These are phyloP conservation scores for Pangasianodon gigas DNA, from an alignment of 2,113 vertebrate species.

Conservation along the genomic window DNA sequence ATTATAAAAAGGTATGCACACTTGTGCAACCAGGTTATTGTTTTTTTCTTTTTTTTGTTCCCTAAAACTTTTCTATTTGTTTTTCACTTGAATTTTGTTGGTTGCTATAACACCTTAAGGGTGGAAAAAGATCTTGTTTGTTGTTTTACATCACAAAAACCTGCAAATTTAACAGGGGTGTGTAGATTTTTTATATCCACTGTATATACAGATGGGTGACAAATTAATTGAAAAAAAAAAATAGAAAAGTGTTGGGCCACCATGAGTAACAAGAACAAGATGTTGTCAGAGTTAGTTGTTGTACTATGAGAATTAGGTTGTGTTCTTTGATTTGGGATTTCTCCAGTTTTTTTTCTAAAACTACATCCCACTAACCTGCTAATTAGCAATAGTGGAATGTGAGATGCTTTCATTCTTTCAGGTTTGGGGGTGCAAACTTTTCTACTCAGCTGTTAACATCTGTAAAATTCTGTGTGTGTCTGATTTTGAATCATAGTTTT, in stretches of 20 bases:
- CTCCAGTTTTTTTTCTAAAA: background rate
- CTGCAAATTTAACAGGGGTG: background rate
- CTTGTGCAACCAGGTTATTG: no score
- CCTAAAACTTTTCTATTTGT: background rate
- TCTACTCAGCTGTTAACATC: background rate
- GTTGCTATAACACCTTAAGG: background rate
- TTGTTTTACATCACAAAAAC: no score
- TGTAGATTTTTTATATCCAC: background rate
- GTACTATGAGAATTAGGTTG: background rate
- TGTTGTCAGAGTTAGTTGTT: background rate
- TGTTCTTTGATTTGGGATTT: background rate
- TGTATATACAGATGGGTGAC: background rate
- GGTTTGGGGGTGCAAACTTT: background rate
- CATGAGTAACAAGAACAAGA: background rate
- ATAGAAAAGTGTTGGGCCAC: background rate
- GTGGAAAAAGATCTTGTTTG: background rate
- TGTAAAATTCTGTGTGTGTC: background rate
- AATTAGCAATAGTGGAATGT: background rate
- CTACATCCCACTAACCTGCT: background rate
- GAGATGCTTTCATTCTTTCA: background rate
- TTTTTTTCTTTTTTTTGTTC: no score
- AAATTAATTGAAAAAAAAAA: background rate
- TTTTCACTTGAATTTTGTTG: background rate
- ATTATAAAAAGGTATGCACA: no score
- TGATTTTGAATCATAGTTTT: background rate